phyloP scores from a whole-genome alignment of 2,888 invertebrate species.

The Cheilosia impressa region DNA sequence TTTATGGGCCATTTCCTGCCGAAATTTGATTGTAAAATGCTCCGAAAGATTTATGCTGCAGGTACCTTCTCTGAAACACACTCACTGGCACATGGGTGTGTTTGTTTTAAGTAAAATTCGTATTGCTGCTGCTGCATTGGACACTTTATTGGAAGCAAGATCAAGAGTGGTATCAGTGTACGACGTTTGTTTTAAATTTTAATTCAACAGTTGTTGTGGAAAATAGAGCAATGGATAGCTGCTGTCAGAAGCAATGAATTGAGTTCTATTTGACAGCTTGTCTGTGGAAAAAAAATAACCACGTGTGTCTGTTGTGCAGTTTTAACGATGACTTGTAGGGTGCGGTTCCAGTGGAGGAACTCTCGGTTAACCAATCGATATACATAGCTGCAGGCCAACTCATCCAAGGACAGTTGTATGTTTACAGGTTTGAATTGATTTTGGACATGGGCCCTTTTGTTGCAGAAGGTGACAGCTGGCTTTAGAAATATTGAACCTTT shows the following conservation, averaged over 20 bases:
- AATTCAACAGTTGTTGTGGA: neutral
- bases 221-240: neutral
- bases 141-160: neutral
- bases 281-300: too few species aligned
- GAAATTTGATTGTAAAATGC: conserved; percentile 73
- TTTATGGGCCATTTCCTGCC: conserved; percentile 70
- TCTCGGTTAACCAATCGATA: too few species aligned
- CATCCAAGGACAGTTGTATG: too few species aligned
- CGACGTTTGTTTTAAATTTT: neutral
- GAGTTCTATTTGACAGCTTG: too few species aligned
- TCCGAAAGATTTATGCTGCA: neutral
- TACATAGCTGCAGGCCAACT: too few species aligned
- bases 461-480: too few species aligned
- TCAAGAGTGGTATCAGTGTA: neutral
- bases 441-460: too few species aligned
- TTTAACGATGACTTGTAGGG: too few species aligned
- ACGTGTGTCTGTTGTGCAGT: too few species aligned
- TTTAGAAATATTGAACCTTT: too few species aligned
- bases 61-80: neutral
- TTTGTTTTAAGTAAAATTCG: neutral
- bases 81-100: neutral
- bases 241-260: neutral
- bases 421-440: too few species aligned
- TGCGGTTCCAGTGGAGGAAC: too few species aligned
- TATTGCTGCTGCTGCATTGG: neutral